Conservation (phyloP, 1,140 invertebrate genomes). For the Laupala kohalensis region DNA sequence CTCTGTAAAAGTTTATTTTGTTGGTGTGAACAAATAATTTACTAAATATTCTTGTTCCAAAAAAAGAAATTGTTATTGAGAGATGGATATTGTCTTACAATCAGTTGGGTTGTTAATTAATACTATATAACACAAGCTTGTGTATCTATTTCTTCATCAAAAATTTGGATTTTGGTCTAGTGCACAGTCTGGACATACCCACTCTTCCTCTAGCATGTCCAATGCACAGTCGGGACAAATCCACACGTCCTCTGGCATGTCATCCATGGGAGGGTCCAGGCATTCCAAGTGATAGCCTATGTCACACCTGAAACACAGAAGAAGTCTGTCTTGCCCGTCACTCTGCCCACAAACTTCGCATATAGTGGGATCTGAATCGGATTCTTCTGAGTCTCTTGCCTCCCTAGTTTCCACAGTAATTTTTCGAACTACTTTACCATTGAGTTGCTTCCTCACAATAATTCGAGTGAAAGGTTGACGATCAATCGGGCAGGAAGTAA, state of each 20-base stretch:
- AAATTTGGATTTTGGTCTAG: no score
- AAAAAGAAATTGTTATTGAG: no score
- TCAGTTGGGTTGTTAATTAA: no score
- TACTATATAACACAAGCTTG: no score
- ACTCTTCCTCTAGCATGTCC: no score
- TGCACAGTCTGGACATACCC: no score
- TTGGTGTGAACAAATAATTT: no score
- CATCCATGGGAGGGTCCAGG: conserved; percentile 59
- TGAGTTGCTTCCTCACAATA: conserved; percentile 51
- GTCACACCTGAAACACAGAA: conserved; percentile 81
- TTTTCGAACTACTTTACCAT: conserved; percentile 49
- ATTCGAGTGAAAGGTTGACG: conserved; percentile 69
- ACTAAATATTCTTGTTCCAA: no score
- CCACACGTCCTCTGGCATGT: conserved; percentile 73
- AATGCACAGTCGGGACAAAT: conserved; percentile 64
- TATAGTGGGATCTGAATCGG: conserved; percentile 56
- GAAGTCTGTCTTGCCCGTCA: conserved; percentile 72
- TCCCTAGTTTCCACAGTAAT: conserved; percentile 43
- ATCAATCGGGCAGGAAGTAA: conserved; percentile 90
- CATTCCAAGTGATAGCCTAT: conserved; percentile 74
- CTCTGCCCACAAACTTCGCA: conserved; percentile 62
- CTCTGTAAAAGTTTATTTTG: no score
- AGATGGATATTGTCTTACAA: no score
- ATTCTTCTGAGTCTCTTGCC: conserved; percentile 34
- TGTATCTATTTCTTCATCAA: no score